A percentile compares a stretch with the other conserved stretches of the same genome.
These are phyloP conservation scores for Agrotis segetum DNA, from an alignment of 2,888 invertebrate species.

Conservation along the genomic window DNA sequence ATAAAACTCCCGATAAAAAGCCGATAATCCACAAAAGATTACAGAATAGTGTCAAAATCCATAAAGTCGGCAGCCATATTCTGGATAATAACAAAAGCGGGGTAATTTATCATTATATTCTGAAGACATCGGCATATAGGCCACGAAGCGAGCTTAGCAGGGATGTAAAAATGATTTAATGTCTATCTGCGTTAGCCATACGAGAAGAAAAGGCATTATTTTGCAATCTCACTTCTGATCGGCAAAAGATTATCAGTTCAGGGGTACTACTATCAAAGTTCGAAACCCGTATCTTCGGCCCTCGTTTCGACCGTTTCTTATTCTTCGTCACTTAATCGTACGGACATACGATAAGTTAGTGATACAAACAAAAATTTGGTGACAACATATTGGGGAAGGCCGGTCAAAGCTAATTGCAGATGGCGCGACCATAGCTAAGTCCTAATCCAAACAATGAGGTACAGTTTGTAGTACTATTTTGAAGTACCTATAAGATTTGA, in stretches of 20 bases:
- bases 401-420: too few species aligned
- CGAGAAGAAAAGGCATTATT: constrained; percentile 57
- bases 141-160: constrained; percentile 57
- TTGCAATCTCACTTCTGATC: constrained; percentile 57
- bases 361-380: too few species aligned
- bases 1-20: constrained; percentile 21
- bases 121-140: constrained; percentile 60
- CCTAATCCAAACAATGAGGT: too few species aligned
- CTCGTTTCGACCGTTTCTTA: too few species aligned
- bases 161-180: constrained; percentile 68
- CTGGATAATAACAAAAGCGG: constrained; percentile 55
- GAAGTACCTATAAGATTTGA: too few species aligned
- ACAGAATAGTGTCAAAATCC: constrained; percentile 52
- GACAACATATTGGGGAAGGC: too few species aligned
- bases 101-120: constrained; percentile 65
- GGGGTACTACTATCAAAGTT: too few species aligned
- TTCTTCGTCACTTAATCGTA: too few species aligned
- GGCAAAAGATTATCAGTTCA: constrained; percentile 48
- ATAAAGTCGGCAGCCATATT: constrained; percentile 49
- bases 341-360: too few species aligned
- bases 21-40: constrained; percentile 38
- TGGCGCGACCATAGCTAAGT: too few species aligned
- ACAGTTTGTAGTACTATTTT: too few species aligned
- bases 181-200: constrained; percentile 38
- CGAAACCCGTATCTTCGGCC: too few species aligned